Conservation (phyloP, 1,140 invertebrate genomes). For the Cyclina sinensis region DNA sequence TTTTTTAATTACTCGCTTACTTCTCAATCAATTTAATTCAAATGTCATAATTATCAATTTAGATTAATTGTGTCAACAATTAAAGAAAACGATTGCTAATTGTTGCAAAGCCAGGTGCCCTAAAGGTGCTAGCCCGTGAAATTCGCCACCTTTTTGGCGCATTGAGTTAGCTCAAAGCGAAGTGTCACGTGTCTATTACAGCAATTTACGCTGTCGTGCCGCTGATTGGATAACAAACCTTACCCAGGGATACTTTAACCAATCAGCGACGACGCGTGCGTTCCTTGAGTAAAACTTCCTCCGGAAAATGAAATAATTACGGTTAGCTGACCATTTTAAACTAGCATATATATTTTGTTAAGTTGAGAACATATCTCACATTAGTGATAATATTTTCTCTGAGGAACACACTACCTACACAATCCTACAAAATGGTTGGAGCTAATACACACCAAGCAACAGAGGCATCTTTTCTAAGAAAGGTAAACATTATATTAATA, state of each 20-base stretch:
- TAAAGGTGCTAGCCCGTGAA: conserved; percentile 5
- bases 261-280: conserved; percentile 2
- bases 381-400: background rate
- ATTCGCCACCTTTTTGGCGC: background rate
- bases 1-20: background rate
- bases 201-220: background rate
- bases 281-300: conserved; percentile 26
- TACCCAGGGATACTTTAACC: background rate
- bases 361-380: background rate
- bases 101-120: background rate
- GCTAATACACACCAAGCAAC: background rate
- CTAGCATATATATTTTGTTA: background rate
- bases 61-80: conserved; percentile 4
- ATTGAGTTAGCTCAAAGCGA: conserved; percentile 20
- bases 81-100: conserved; percentile 4
- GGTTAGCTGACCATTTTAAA: background rate
- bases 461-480: conserved; percentile 4
- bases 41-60: conserved; percentile 1
- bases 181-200: conserved; percentile 19
- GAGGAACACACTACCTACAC: background rate
- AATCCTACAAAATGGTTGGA: background rate
- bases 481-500: background rate
- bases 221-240: background rate
- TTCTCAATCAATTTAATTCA: too few species aligned
- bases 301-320: conserved; percentile 7